phyloP scores from a whole-genome alignment of 2,797 vertebrate species.

The Sebastes vulpes region DNA sequence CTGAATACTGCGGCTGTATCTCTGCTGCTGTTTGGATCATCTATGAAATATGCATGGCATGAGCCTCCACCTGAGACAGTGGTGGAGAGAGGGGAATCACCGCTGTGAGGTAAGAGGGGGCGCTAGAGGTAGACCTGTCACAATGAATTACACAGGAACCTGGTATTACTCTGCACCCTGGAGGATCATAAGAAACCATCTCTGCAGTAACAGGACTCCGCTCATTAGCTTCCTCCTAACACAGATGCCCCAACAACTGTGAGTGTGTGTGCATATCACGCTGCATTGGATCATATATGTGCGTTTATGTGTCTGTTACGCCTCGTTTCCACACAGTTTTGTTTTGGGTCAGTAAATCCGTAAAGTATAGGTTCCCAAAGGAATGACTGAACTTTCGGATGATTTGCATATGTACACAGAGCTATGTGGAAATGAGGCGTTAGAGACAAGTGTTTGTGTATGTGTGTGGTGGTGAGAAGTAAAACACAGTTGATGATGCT shows the following conservation, averaged over 20 bases:
- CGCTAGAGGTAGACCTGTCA: conserved; percentile 61
- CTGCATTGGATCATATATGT: not conserved
- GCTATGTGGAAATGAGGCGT: too few relatives aligned
- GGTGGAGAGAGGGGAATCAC: not conserved
- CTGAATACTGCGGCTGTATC: conserved; percentile 43
- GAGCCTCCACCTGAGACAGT: conserved; percentile 54
- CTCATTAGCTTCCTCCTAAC: conserved; percentile 53
- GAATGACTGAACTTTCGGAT: too few relatives aligned
- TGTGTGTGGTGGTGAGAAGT: not conserved
- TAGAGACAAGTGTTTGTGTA: not conserved
- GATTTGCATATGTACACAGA: too few relatives aligned
- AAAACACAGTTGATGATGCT: conserved; percentile 18
- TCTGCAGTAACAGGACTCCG: conserved; percentile 38
- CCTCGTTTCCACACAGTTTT: too few relatives aligned
- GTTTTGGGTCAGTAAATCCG: too few relatives aligned
- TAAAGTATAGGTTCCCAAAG: too few relatives aligned
- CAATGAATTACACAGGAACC: conserved; percentile 53
- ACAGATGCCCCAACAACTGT: conserved; percentile 30
- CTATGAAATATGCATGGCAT: conserved; percentile 79
- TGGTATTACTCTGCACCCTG: conserved; percentile 11
- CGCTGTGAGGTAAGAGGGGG: conserved; percentile 54
- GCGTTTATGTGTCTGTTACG: not conserved
- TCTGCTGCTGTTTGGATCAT: conserved; percentile 45
- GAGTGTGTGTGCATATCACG: not conserved
- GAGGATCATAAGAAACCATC: conserved; percentile 55